These are phyloP conservation scores for Myotis vivesi DNA, from an alignment of 2,797 vertebrate species.

Conservation along the genomic window DNA sequence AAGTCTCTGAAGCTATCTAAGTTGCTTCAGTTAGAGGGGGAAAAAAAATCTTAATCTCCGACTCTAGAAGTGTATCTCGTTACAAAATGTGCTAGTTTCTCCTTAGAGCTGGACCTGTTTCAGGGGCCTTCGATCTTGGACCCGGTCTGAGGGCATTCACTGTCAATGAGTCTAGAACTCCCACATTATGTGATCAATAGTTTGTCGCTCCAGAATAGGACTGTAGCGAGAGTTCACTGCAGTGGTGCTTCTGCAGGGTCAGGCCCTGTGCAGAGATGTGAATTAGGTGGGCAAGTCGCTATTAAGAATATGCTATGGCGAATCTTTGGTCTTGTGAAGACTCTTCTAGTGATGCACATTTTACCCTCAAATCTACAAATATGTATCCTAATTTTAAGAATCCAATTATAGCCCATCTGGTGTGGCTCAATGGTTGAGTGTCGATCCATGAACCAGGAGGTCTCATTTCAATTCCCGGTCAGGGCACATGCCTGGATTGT, in stretches of 20 bases:
- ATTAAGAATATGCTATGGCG: background rate
- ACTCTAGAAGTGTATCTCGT: background rate
- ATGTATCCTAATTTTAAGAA: background rate
- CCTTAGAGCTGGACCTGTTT: background rate
- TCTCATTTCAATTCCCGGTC: too few relatives aligned
- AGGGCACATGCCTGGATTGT: too few relatives aligned
- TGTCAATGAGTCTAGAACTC: background rate
- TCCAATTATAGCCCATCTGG: background rate
- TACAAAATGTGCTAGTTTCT: background rate
- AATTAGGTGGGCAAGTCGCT: background rate
- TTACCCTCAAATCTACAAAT: background rate
- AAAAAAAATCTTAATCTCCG: background rate
- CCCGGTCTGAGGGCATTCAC: background rate
- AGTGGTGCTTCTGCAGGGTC: background rate
- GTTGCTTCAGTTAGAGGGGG: background rate
- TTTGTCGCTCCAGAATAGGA: background rate
- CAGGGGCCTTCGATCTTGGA: background rate
- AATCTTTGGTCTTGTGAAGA: background rate
- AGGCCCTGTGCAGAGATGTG: background rate
- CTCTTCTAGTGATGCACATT: background rate
- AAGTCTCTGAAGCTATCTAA: background rate
- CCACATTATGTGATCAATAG: background rate
- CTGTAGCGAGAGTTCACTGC: background rate
- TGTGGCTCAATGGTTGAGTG: too few relatives aligned
- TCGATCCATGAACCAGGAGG: too few relatives aligned